Base-by-base conservation (phyloP, 2,888 invertebrate species). In the Ceriagrion tenellum region DNA sequence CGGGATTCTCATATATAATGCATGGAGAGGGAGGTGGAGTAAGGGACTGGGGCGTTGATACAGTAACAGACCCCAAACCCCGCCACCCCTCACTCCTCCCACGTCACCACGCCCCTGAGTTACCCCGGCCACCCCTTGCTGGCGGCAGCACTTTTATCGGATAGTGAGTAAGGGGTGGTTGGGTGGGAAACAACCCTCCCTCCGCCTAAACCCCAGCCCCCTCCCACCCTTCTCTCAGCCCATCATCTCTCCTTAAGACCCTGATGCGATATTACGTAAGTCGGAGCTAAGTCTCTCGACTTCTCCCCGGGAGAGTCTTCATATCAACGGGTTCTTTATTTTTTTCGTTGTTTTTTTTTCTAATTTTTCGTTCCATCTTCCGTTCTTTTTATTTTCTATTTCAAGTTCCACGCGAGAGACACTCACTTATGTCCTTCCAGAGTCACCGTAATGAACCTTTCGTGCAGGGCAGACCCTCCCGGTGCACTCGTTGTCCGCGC, bases 1-100 rank as follows among this genome's bases (percentile, higher is more conserved):
- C 35, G 81, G 81, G 81, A 30, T 81, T 35, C 81, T 81, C 81
- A 81, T 81, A 81, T 81, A 81, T 81, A 81, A 81, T 81, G 81
- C 81, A 81, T 81, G 35, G 81, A 26, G n/a, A 26, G 69, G n/a
- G 69, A 26, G 69, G 10, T 26, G 69, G 8, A 47, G 47, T 47
- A 47, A 47, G 47, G 47, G 47, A 8, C 47, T 8, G 8, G 81
- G 26, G 81, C 30, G 81, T 81, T 81, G 30, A 81, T 16, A 35
- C 4, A 35, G 81, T 81, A 81, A 35, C 81, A 3, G 6, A 81
- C 30, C 4, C 30, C 30, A 12, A 30, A 13, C 35, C 30, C 35
- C 30, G 10, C 69, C 8, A 1, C 26, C 69, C 69, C 69, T 0
- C 26, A 26, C 10, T 26, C 35, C n/a, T 12, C 69, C 69, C 59